Evolutionary conservation across 2,888 invertebrate genomes (phyloP).

Genomic region (Ariolimax columbianus): DNA sequence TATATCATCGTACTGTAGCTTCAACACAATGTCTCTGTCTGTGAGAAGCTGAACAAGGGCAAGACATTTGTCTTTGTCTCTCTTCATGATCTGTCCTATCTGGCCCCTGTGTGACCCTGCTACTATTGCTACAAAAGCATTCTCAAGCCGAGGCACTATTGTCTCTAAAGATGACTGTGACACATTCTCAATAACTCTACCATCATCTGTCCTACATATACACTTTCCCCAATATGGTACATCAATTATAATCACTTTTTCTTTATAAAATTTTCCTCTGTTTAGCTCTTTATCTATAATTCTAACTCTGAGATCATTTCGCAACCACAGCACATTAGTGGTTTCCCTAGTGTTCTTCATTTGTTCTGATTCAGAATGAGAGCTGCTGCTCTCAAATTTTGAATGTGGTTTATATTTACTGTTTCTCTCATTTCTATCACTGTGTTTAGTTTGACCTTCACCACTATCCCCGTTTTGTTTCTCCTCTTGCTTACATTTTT

Average conservation of each 20-base stretch:
- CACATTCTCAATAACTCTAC: constrained; percentile 76
- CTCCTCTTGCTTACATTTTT: constrained; percentile 5
- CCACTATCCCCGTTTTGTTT: constrained; percentile 2
- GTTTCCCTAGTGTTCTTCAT: background rate
- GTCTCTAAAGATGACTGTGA: constrained; percentile 78
- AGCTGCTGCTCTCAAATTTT: background rate
- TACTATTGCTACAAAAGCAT: constrained; percentile 77
- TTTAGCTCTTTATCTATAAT: constrained; percentile 77
- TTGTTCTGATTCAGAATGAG: background rate
- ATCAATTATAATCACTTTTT: constrained; percentile 76
- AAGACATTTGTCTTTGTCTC: constrained; percentile 76
- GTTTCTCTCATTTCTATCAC: background rate
- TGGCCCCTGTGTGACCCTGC: constrained; percentile 76
- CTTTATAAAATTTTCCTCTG: constrained; percentile 74
- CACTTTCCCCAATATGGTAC: constrained; percentile 73
- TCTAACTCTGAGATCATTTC: constrained; percentile 77
- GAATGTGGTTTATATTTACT: background rate
- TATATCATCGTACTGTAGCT: constrained; percentile 78
- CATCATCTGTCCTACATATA: constrained; percentile 77
- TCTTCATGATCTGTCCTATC: constrained; percentile 76
- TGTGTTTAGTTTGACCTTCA: constrained; percentile 14
- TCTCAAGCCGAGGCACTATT: constrained; percentile 77
- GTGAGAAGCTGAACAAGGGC: constrained; percentile 78
- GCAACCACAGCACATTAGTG: constrained; percentile 68
- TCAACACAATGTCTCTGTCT: constrained; percentile 76